A percentile compares a stretch with the other conserved stretches of the same genome.
Conservation (phyloP, 2,888 invertebrate genomes). For the Ochropacha duplaris region DNA sequence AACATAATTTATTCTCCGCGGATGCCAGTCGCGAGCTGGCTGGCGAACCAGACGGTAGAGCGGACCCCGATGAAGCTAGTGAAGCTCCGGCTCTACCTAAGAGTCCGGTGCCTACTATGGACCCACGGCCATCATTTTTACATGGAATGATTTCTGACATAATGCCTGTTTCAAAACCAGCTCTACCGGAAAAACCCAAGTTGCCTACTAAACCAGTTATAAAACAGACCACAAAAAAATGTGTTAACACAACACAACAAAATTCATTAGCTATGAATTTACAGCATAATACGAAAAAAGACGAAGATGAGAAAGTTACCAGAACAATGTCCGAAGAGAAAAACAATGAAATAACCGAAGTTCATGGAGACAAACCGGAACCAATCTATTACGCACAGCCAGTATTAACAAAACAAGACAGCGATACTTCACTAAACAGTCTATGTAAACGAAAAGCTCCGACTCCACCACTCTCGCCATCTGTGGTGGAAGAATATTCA, state of each 20-base stretch:
- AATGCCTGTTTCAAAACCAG: conserved; percentile 79
- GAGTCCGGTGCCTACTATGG: conserved; percentile 85
- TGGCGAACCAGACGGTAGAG: conserved; percentile 93
- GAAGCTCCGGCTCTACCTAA: conserved; percentile 88
- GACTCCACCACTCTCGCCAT: conserved; percentile 85
- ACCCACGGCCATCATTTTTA: conserved; percentile 87
- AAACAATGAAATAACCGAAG: conserved; percentile 65
- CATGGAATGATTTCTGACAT: conserved; percentile 84
- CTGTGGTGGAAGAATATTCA: conserved; percentile 70
- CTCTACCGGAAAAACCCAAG: conserved; percentile 88
- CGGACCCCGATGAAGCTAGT: conserved; percentile 88
- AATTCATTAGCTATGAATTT: conserved; percentile 80
- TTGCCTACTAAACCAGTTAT: conserved; percentile 83
- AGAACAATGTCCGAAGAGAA: conserved; percentile 60
- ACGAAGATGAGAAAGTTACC: conserved; percentile 52
- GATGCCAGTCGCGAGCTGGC: conserved; percentile 89
- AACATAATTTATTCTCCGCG: conserved; percentile 68
- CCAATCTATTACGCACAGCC: conserved; percentile 74
- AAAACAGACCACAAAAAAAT: conserved; percentile 75
- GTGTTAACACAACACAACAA: conserved; percentile 56
- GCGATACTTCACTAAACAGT: conserved; percentile 79
- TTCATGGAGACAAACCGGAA: conserved; percentile 66
- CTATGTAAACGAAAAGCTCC: conserved; percentile 90
- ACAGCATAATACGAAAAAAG: conserved; percentile 72
- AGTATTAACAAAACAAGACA: conserved; percentile 81